Base-by-base conservation (phyloP, 2,113 vertebrate species). In the Acrocephalus kingi region DNA sequence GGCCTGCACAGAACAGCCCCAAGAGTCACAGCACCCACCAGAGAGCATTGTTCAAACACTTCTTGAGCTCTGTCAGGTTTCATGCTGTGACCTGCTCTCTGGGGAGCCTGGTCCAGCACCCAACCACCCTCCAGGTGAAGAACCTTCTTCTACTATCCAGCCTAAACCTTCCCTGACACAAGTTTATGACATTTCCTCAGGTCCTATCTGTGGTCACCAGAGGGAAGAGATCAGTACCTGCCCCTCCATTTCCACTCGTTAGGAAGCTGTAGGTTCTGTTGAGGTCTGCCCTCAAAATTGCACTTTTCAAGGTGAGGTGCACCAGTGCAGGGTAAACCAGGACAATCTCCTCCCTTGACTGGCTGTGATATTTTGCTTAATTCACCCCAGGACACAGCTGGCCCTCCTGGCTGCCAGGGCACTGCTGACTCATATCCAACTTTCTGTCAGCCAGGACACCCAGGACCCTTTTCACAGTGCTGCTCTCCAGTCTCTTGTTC, bases 221-320 rank as follows among this genome's bases (percentile, higher is more conserved):
- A 20, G 27, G 45, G 52, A 11, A 33, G 12, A 45, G 27, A 20
- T 33, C 61, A 52, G 15, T 17, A 15, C 8, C 21, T 66, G 18
- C 15, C 8, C 18, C 19, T 58, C 68, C 2, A 9, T 37, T 59
- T 45, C 27, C 6, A 27, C 23, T 52, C 0, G 0, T 33, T 33
- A 39, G 23, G 37, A 46, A 66, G 45, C 27, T 58, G 35, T 43
- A 43, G 21, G 7, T 24, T 10, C 17, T n/a, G 9, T 49, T 49
- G 49, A 23, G 14, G 12, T 43, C 51, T 49, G 31, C 31, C 14
- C 43, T 33, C 31, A 80, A 51, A 80, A 58, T 24, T 52, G 8
- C 8, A 1, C 15, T 19, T 24, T 35, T 45, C 10, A 19, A 51
- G 25, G 21, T 51, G 59, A 66, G 45, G 12, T 7, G 22, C 7